phyloP scores from a whole-genome alignment of 2,113 vertebrate species.

The Danio rerio region GRCz12tu NC_133191.1:46968001-46968500 shows the following conservation, averaged over 20 bases:
- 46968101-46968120: conserved; percentile 53
- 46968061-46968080: neutral
- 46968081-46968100: conserved; percentile 39
- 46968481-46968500: conserved; percentile 82
- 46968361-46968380: neutral
- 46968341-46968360: conserved; percentile 47
- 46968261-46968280: neutral
- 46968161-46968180: conserved; percentile 7
- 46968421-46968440: conserved; percentile 54
- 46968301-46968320: conserved; percentile 53
- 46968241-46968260: neutral
- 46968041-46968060: neutral
- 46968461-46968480: conserved; percentile 85
- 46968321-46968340: conserved; percentile 14
- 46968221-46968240: conserved; percentile 20
- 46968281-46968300: conserved; percentile 10
- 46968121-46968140: conserved; percentile 43
- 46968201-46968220: conserved; percentile 29
- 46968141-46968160: conserved; percentile 20
- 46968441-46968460: conserved; percentile 81
- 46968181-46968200: conserved; percentile 16
- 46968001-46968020: neutral
- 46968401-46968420: conserved; percentile 5
- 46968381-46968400: conserved; percentile 19
- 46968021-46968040: neutral